A percentile compares a stretch with the other conserved stretches of the same genome.
phyloP scores from a whole-genome alignment of 2,888 invertebrate genomes.

The Callosobruchus maculatus region DNA sequence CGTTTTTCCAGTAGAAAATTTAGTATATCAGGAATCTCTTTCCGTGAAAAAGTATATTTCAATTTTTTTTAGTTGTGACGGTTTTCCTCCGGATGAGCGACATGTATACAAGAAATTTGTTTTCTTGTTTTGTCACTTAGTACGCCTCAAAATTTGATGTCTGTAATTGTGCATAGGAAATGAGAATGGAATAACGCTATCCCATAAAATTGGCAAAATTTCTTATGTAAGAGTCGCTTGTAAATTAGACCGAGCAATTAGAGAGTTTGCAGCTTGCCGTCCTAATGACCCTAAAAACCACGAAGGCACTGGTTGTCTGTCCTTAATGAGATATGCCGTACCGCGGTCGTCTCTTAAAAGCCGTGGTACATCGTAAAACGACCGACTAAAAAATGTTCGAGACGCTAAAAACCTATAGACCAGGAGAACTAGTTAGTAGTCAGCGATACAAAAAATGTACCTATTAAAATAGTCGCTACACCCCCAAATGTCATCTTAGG shows the following conservation, averaged over 20 bases:
- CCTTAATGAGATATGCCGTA: neutral
- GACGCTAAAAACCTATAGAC: neutral
- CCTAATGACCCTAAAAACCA: neutral
- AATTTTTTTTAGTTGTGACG: too few species aligned
- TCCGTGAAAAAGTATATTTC: too few species aligned
- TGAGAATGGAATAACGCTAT: neutral
- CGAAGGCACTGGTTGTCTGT: neutral
- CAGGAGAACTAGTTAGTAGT: neutral
- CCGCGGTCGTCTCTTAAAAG: neutral
- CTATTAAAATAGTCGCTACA: too few species aligned
- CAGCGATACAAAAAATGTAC: neutral
- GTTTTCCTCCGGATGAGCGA: too few species aligned
- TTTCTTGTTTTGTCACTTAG: too few species aligned
- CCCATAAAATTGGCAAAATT: neutral
- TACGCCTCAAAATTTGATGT: too few species aligned
- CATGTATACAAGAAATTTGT: too few species aligned
- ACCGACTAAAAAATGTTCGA: neutral
- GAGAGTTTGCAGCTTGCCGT: neutral
- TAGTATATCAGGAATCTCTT: too few species aligned
- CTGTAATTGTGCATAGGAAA: too few species aligned
- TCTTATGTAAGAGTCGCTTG: neutral
- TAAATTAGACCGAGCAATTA: neutral
- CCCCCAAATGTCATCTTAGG: too few species aligned
- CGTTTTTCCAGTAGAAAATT: too few species aligned
- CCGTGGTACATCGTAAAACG: neutral